phyloP scores from a whole-genome alignment of 2,797 vertebrate species.

The Orestias chungarensis region DNA sequence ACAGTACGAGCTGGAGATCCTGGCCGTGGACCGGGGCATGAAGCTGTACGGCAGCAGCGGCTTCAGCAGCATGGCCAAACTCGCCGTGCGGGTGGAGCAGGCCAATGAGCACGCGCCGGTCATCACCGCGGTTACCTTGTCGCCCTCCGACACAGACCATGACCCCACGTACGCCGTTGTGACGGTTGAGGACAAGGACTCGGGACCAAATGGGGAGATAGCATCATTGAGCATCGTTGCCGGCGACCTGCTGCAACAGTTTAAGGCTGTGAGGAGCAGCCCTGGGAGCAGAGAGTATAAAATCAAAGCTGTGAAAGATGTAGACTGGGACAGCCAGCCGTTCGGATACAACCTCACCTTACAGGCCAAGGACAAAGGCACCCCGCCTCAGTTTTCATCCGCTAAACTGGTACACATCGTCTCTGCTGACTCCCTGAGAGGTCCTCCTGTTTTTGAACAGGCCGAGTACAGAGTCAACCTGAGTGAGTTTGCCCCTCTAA shows the following conservation, averaged over 20 bases:
- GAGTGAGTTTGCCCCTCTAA: constrained; percentile 92
- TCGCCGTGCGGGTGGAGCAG: constrained; percentile 90
- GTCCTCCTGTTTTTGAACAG: constrained; percentile 89
- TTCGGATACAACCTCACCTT: constrained; percentile 96
- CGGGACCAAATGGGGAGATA: constrained; percentile 93
- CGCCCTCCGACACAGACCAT: constrained; percentile 85
- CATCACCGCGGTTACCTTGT: constrained; percentile 85
- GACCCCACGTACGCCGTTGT: constrained; percentile 92
- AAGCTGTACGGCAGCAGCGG: constrained; percentile 97
- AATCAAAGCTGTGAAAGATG: constrained; percentile 86
- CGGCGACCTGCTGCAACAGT: constrained; percentile 92
- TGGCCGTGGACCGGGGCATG: constrained; percentile 95
- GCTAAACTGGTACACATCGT: constrained; percentile 89
- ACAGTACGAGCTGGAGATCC: constrained; percentile 92
- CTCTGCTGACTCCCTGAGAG: constrained; percentile 88
- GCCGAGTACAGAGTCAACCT: constrained; percentile 90
- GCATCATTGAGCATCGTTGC: constrained; percentile 92
- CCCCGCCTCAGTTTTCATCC: constrained; percentile 90
- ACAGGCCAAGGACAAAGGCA: constrained; percentile 97
- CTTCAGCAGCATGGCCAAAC: constrained; percentile 96
- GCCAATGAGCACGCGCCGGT: constrained; percentile 90
- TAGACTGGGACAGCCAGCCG: constrained; percentile 92
- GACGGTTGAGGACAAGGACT: constrained; percentile 91
- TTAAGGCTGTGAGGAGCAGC: constrained; percentile 88
- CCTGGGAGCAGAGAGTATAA: constrained; percentile 95